Base-by-base conservation (phyloP, 2,797 vertebrate species). In the Clamator glandarius region DNA sequence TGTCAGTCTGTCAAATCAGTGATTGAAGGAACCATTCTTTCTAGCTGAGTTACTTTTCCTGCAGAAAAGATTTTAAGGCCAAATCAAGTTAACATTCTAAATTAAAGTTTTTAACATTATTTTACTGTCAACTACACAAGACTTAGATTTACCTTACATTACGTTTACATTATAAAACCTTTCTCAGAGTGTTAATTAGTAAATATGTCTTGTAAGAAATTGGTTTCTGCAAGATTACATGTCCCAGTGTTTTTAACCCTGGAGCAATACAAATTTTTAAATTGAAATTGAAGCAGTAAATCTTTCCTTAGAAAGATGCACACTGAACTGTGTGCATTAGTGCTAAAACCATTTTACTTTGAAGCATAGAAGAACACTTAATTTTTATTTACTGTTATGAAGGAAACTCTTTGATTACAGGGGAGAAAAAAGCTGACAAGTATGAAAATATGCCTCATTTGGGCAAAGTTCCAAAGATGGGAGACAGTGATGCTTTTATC, bases 381-480 rank as follows among this genome's bases (percentile, higher is more conserved):
- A 96, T 97, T 97, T 97, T 95, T 97, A 95, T 97, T 97, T 97
- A 84, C 84, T 97, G 52, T 97, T 97, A 96, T 97, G 96, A 97
- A 97, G 96, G 96, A 95, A 96, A 81, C 84, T 83, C 97, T 98
- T 98, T 97, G 96, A 92, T 92, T 94, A 63, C 62, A 59, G 33
- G 17, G 12, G 4, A n/a, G 4, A n/a, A 73, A 96, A 88, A 86
- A 96, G 86, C 95, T 93, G 95, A 97, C 90, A 94, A 88, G 97
- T 97, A 95, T 48, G 85, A 96, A 97, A 97, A 97, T 97, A 96
- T 95, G 94, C 78, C 94, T 97, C 95, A 97, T 96, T 97, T 97
- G 84, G 97, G 96, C 96, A 94, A 66, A 73, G 84, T 90, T 97
- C 96, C 97, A 97, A 87, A 93, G 92, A 92, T 6, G 50, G 80